These are phyloP conservation scores for Nomada hirtipes DNA, from an alignment of 2,888 invertebrate genomes.

Conservation along the genomic window DNA sequence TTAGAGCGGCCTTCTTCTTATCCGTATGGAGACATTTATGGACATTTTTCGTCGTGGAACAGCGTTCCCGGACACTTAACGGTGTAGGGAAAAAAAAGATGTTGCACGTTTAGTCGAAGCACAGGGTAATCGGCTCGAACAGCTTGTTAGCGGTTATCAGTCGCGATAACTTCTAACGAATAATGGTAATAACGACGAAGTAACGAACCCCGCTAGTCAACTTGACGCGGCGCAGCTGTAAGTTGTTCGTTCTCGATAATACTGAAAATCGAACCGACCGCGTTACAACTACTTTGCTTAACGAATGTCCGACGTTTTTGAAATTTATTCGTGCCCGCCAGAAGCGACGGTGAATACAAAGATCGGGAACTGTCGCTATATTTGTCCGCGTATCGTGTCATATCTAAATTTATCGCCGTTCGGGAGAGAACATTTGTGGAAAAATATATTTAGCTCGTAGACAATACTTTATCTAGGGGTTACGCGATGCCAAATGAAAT, in stretches of 20 bases:
- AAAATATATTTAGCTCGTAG: background rate
- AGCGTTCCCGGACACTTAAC: background rate
- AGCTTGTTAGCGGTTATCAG: slow-evolving; percentile 67
- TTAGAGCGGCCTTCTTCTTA: background rate
- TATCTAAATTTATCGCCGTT: slow-evolving; percentile 2
- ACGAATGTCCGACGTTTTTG: background rate
- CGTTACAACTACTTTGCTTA: background rate
- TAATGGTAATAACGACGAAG: slow-evolving; percentile 46
- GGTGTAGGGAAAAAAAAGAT: slow-evolving; percentile 30
- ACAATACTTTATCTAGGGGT: slow-evolving; percentile 24
- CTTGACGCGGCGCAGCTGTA: slow-evolving; percentile 63
- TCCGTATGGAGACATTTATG: slow-evolving; percentile 16
- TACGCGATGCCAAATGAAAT: slow-evolving; percentile 22
- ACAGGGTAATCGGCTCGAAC: slow-evolving; percentile 37
- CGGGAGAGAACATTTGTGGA: background rate
- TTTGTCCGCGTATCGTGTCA: background rate
- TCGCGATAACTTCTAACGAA: slow-evolving; percentile 62
- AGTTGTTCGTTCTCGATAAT: slow-evolving; percentile 24
- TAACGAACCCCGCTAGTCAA: slow-evolving; percentile 36
- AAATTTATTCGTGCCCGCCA: background rate
- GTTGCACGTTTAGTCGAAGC: slow-evolving; percentile 40
- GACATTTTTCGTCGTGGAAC: background rate
- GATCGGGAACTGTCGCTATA: background rate
- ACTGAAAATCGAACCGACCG: slow-evolving; percentile 11
- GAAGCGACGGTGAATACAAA: background rate